Conservation (phyloP, 1,140 invertebrate genomes). For the Brachionus plicatilis region DNA sequence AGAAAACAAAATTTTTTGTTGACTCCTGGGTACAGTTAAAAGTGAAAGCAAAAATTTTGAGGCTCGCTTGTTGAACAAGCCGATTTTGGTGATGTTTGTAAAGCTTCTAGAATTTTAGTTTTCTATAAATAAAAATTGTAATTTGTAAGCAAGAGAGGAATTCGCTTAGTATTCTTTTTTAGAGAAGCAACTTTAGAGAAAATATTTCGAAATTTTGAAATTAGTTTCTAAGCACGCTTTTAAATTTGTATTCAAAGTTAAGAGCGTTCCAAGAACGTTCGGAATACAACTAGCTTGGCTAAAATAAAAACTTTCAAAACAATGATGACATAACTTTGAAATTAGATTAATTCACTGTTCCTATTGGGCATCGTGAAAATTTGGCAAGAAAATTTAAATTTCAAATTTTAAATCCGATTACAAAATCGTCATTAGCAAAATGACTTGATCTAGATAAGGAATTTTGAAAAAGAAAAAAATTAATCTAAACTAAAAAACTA, state of each 20-base stretch:
- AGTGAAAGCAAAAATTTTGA: background rate
- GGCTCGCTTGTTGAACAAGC: background rate
- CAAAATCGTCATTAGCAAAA: background rate
- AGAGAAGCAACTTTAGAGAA: background rate
- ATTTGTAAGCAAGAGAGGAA: background rate
- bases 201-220: conserved; percentile 2
- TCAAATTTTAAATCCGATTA: conserved; percentile 24
- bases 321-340: conserved; percentile 35
- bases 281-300: background rate
- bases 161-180: background rate
- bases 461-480: background rate
- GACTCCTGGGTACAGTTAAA: background rate
- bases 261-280: background rate
- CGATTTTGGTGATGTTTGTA: background rate
- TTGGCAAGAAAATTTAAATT: conserved; percentile 19
- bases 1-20: background rate
- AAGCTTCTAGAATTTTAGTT: background rate
- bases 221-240: conserved; percentile 6
- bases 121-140: background rate
- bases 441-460: background rate
- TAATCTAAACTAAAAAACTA: background rate
- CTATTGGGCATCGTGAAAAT: background rate
- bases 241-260: conserved; percentile 2
- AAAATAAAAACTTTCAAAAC: conserved; percentile 13
- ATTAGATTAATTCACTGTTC: background rate